Evolutionary conservation across 2,888 invertebrate genomes (phyloP), one percentile per base, ranked within the genome.

Genomic region (Troilus luridus): DNA sequence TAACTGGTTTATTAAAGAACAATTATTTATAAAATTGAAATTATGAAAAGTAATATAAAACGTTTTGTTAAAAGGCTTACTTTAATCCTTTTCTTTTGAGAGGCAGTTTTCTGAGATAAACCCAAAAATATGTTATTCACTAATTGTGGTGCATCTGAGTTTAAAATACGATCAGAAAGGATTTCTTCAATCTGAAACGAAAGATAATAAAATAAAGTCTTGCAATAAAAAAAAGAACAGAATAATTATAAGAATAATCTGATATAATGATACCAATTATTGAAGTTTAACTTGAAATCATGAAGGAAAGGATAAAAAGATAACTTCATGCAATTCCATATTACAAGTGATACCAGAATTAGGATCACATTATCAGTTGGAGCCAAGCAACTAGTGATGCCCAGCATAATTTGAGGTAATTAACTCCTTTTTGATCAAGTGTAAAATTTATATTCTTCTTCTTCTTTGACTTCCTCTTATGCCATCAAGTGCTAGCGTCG

Each of bases 81-180:
- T 92, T 94, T 94, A 9, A 93, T 92, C 91, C 94, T 93, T 77
- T 94, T 94, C 12, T 93, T 92, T 62, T 94, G 93, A 12, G 93
- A 92, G 10, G 91, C 90, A 88, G 94, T 93, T 7, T 93, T 93
- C 10, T 93, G 92, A 6, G 93, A 92, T 41, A 94, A 93, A 21
- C 93, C 93, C 88, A 93, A 93, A 7, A 94, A 93, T 24, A 94
- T 91, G 21, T 93, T 93, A 54, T 93, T 93, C 14, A 94, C 92
- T 56, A 94, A 90, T 92, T 93, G 93, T 10, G 93, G 92, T 17
- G 93, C 93, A 91, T 94, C 93, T 14, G 93, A 91, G 56, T 93
- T 92, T 60, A 92, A 92, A 11, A 94, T 93, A 89, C 93, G 93
- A 24, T 92, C 91, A 0, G 92, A 92, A 58, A 94, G 91, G 91